Base-by-base conservation (phyloP, 1,140 invertebrate species). In the Drosophila mojavensis region DNA sequence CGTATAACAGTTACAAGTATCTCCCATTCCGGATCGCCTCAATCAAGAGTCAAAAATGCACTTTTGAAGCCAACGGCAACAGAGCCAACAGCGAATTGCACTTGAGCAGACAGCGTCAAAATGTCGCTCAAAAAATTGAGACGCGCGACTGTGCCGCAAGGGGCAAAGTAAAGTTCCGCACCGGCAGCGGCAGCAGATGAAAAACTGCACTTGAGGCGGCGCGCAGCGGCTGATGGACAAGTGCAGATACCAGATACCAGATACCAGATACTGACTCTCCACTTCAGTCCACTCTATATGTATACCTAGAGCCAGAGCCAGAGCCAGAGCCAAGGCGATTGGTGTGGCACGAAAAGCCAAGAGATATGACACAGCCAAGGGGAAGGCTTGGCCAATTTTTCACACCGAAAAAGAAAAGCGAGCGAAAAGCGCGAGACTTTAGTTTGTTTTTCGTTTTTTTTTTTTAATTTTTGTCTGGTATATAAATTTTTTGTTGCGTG, bases 91-190 rank as follows among this genome's bases (percentile, higher is more conserved):
- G 65, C 67, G 77, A 84, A 84, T 63, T 74, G 81, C 81, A 84
- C 77, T 78, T 85, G 78, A 82, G 81, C 71, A 62, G 74, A 53
- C 48, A 70, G 73, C 69, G 82, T 85, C 78, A 85, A 85, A 85
- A 72, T 85, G 82, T 85, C 81, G 65, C 83, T 86, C 82, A 86
- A 61, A 33, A 54, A 43, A 61, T 33, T 20, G 54, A 71, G 55
- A 59, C 68, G 33, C 73, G 30, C 56, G 53, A 64, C 48, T 71
- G 51, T 64, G 60, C 60, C 43, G 39, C 68, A 64, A 65, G 68
- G 50, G 30, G 43, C 53, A 58, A 43, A 3, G 20, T 43, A 65
- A 70, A 70, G 56, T 70, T 70, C 33, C 68, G 45, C 45, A 20
- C n/a, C 63, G 15, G 39, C 58, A 61, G 43, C 26, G 39, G 24